Conservation (phyloP, 2,797 vertebrate genomes). For the Gobionotothen gibberifrons region DNA sequence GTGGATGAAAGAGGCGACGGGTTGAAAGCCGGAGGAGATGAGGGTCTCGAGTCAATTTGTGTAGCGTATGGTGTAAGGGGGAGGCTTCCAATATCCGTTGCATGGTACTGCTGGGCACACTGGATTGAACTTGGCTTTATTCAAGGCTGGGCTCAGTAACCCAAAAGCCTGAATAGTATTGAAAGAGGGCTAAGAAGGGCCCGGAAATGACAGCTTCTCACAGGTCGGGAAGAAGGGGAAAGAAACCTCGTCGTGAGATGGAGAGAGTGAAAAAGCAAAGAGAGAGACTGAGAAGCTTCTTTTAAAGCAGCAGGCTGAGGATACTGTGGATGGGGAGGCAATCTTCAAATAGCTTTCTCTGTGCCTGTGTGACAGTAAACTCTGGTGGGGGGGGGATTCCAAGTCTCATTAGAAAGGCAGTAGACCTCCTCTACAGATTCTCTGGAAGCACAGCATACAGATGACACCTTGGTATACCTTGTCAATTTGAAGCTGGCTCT, state of each 20-base stretch:
- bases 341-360: constrained; percentile 65
- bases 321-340: constrained; percentile 44
- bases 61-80: constrained; percentile 18
- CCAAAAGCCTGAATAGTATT: constrained; percentile 47
- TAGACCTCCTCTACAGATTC: constrained; percentile 42
- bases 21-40: constrained; percentile 48
- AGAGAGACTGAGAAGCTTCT: constrained; percentile 37
- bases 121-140: constrained; percentile 42
- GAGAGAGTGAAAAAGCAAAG: constrained; percentile 35
- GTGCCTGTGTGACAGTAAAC: constrained; percentile 63
- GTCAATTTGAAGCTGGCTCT: constrained; percentile 26
- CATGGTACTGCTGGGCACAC: constrained; percentile 22
- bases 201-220: constrained; percentile 50
- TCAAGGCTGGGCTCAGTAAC: constrained; percentile 22
- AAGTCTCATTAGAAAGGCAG: constrained; percentile 69
- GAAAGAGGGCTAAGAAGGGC: constrained; percentile 34
- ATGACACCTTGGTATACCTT: constrained; percentile 50
- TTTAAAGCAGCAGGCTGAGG: constrained; percentile 46
- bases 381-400: constrained; percentile 27
- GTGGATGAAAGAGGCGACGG: constrained; percentile 35
- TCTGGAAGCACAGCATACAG: constrained; percentile 35
- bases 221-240: constrained; percentile 33
- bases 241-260: constrained; percentile 48
- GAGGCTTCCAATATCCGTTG: constrained; percentile 18
- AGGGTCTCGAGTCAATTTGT: constrained; percentile 53